Evolutionary conservation across 2,113 vertebrate species (phyloP).

Genomic region (Collichthys lucidus): DNA sequence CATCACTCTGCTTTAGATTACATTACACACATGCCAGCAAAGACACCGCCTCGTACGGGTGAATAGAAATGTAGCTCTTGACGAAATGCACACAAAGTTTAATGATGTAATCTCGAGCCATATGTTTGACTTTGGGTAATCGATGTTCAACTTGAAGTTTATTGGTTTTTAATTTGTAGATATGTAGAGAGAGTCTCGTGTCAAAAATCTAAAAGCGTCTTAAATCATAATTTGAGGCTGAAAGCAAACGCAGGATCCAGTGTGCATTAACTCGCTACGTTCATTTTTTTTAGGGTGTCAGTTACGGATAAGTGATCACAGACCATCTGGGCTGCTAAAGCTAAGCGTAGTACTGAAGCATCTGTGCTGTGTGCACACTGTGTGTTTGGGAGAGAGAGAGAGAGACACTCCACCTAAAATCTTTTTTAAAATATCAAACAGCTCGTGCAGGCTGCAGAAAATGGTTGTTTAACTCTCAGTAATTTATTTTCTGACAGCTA

Average conservation of each 20-base stretch:
- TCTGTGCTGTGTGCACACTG: neutral
- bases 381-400: neutral
- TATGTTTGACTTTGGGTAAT: neutral
- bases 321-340: constrained; percentile 9
- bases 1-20: constrained; percentile 3
- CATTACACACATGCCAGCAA: neutral
- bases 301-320: constrained; percentile 7
- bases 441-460: neutral
- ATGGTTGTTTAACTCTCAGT: neutral
- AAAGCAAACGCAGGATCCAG: neutral
- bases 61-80: neutral
- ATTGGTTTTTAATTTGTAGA: neutral
- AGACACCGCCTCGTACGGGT: neutral
- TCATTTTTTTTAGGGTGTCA: neutral
- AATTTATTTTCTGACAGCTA: neutral
- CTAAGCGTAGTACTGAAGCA: neutral
- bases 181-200: neutral
- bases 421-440: neutral
- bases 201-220: neutral
- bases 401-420: neutral
- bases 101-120: neutral
- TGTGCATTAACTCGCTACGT: neutral
- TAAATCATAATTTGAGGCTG: neutral
- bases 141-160: neutral
- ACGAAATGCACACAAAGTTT: neutral